phyloP scores from a whole-genome alignment of 1,140 invertebrate genomes.

The Varroa destructor region DNA sequence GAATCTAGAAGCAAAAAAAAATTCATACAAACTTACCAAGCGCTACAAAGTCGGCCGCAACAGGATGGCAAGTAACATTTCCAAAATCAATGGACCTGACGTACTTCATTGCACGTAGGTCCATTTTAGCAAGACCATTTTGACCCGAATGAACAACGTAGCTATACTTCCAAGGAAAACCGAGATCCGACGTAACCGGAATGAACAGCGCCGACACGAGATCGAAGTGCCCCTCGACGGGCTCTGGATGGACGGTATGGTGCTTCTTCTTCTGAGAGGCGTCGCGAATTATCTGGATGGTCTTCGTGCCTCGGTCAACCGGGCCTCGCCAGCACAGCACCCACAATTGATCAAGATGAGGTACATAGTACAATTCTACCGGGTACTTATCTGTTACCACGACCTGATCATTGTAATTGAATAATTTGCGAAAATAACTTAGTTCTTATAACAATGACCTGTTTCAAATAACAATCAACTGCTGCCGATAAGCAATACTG shows the following conservation, averaged over 20 bases:
- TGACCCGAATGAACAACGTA: slow-evolving; percentile 63
- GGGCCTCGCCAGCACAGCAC: slow-evolving; percentile 56
- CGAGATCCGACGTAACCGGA: slow-evolving; percentile 50
- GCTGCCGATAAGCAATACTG: no score
- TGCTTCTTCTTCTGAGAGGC: slow-evolving; percentile 60
- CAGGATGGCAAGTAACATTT: slow-evolving; percentile 59
- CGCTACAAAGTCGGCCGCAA: slow-evolving; percentile 55
- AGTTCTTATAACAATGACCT: background rate
- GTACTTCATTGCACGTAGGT: slow-evolving; percentile 60
- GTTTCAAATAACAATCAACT: background rate
- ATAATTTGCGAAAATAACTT: background rate
- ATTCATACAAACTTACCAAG: slow-evolving; percentile 50
- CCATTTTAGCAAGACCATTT: slow-evolving; percentile 59
- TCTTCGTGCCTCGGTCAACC: slow-evolving; percentile 51
- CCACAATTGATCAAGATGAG: slow-evolving; percentile 64
- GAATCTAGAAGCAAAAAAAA: background rate
- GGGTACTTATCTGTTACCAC: slow-evolving; percentile 60
- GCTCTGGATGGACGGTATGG: slow-evolving; percentile 62
- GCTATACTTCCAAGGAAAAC: slow-evolving; percentile 56
- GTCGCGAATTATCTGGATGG: slow-evolving; percentile 57
- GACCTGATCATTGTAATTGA: slow-evolving; percentile 43
- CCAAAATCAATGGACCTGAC: slow-evolving; percentile 58
- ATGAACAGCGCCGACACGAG: slow-evolving; percentile 56
- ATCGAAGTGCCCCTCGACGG: slow-evolving; percentile 64
- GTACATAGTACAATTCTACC: slow-evolving; percentile 57